Conservation (phyloP, 2,113 vertebrate species). For the Anarhynchus alexandrinus region DNA sequence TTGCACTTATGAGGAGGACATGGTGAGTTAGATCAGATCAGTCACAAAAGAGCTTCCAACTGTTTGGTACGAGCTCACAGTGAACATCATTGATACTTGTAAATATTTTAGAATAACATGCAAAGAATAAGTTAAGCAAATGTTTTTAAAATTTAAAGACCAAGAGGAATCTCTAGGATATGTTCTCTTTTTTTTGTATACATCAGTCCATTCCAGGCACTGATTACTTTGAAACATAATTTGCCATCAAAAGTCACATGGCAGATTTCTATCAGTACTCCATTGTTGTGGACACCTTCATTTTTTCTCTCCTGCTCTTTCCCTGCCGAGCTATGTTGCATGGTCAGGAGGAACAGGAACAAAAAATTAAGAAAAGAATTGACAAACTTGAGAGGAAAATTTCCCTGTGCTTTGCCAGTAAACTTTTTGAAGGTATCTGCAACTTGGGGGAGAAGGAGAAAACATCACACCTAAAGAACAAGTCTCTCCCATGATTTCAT, state of each 20-base stretch:
- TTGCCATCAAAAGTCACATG: not conserved
- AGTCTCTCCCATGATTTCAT: not conserved
- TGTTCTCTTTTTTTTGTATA: not conserved
- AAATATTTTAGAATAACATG: not conserved
- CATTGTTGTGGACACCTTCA: not conserved
- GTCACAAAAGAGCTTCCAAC: not conserved
- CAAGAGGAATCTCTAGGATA: not conserved
- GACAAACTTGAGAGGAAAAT: not conserved
- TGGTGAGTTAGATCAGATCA: not conserved
- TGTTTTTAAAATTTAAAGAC: not conserved
- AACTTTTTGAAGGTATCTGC: not conserved
- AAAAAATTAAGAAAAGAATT: not conserved
- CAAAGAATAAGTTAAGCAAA: not conserved
- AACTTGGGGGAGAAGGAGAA: not conserved
- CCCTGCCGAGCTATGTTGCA: not conserved
- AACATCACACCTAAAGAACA: not conserved
- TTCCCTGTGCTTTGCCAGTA: not conserved
- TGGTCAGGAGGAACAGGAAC: not conserved
- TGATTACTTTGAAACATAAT: not conserved
- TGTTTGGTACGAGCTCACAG: not conserved
- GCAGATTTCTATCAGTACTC: not conserved
- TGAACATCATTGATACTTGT: not conserved
- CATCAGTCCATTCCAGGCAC: not conserved
- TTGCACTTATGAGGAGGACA: not conserved
- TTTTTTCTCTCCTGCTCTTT: not conserved